These are phyloP conservation scores for Esox niger DNA, from an alignment of 2,113 vertebrate species.

Conservation along the genomic window DNA sequence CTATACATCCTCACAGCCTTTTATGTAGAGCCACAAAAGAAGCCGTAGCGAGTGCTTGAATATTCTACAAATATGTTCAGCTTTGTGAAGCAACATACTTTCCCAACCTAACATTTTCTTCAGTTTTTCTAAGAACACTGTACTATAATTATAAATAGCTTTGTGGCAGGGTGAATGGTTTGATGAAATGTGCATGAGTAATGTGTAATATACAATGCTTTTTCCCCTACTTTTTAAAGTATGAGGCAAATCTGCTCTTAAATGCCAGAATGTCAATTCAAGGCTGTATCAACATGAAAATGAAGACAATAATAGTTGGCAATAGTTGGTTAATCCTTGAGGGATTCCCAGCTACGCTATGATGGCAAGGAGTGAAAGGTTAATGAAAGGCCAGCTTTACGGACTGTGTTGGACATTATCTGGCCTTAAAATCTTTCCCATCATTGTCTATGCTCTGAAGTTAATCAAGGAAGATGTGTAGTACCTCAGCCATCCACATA, in stretches of 20 bases:
- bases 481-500: too few relatives aligned
- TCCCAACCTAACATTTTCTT: constrained; percentile 52
- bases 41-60: constrained; percentile 16
- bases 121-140: constrained; percentile 66
- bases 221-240: constrained; percentile 43
- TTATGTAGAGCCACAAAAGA: background rate
- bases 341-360: background rate
- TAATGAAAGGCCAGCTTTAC: background rate
- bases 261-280: constrained; percentile 46
- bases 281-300: constrained; percentile 8
- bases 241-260: constrained; percentile 40
- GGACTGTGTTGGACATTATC: background rate
- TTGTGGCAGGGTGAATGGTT: constrained; percentile 53
- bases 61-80: constrained; percentile 36
- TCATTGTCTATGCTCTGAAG: constrained; percentile 2
- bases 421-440: background rate
- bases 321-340: background rate
- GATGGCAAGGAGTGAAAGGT: background rate
- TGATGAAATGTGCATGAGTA: constrained; percentile 59
- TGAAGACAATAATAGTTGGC: constrained; percentile 6
- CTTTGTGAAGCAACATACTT: constrained; percentile 62
- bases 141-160: constrained; percentile 72
- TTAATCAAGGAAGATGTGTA: too few relatives aligned
- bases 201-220: constrained; percentile 41
- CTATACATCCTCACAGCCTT: background rate